Percentiles rank a stretch among this genome's conserved stretches.
These are phyloP conservation scores for Drosophila littoralis DNA, from an alignment of 1,140 invertebrate species.

Conservation along the genomic window DNA sequence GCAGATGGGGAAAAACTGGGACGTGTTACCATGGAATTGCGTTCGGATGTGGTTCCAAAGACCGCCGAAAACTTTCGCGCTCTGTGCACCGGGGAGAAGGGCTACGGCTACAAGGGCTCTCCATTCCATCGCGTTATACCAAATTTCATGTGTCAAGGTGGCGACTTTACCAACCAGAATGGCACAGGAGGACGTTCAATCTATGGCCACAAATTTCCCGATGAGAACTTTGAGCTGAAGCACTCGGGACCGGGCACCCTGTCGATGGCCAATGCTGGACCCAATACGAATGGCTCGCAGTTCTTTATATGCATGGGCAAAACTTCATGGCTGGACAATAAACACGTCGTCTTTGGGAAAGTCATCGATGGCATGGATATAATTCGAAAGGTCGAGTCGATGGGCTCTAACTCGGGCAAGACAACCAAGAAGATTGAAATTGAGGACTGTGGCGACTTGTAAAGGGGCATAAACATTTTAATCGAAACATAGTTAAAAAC, in stretches of 20 bases:
- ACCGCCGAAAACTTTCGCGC: conserved; percentile 97
- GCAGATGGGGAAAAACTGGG: conserved; percentile 34
- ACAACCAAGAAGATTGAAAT: conserved; percentile 92
- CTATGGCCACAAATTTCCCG: conserved; percentile 96
- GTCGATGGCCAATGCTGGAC: conserved; percentile 97
- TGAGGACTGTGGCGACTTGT: conserved; percentile 88
- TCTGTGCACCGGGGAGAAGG: conserved; percentile 95
- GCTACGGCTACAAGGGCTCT: conserved; percentile 95
- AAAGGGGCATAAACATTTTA: neutral
- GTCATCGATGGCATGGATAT: conserved; percentile 98
- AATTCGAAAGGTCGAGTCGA: conserved; percentile 93
- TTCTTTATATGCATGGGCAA: conserved; percentile 97
- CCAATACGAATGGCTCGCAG: conserved; percentile 98
- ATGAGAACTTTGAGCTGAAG: conserved; percentile 97
- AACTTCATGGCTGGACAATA: conserved; percentile 96
- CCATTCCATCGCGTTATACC: conserved; percentile 97
- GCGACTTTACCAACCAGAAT: conserved; percentile 97
- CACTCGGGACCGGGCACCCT: conserved; percentile 95
- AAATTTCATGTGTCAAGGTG: conserved; percentile 98
- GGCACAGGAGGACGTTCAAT: conserved; percentile 98
- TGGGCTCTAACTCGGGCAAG: conserved; percentile 93
- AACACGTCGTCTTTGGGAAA: conserved; percentile 97
- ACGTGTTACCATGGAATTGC: conserved; percentile 87
- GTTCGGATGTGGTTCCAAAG: conserved; percentile 94
- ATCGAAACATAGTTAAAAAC: no score